These are phyloP conservation scores for Lepus oiostolus DNA, from an alignment of 2,797 vertebrate genomes.

Conservation along the genomic window DNA sequence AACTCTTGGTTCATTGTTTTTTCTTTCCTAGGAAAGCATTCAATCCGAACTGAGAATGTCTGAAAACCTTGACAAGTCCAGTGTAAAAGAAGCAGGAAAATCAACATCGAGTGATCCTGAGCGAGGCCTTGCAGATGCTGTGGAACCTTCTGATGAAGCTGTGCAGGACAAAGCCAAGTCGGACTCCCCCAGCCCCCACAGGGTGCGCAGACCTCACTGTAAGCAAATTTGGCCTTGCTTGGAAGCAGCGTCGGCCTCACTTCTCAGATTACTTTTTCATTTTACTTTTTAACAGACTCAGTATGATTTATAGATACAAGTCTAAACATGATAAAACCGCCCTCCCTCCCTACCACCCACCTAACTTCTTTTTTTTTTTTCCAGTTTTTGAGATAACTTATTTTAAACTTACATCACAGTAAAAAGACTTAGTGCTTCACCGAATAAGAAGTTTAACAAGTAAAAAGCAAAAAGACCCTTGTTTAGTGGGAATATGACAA, in stretches of 20 bases:
- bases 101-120: slow-evolving; percentile 83
- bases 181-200: slow-evolving; percentile 88
- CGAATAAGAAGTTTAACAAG: too few relatives aligned
- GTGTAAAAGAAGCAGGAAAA: slow-evolving; percentile 86
- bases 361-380: neutral
- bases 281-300: too few relatives aligned
- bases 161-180: slow-evolving; percentile 88
- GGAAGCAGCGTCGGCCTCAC: neutral
- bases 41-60: slow-evolving; percentile 90
- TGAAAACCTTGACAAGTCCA: slow-evolving; percentile 90
- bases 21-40: slow-evolving; percentile 72
- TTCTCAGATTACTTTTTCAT: too few relatives aligned
- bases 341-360: too few relatives aligned
- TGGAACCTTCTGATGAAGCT: slow-evolving; percentile 87
- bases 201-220: slow-evolving; percentile 90
- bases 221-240: slow-evolving; percentile 82
- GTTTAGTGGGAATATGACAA: too few relatives aligned
- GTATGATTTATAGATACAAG: too few relatives aligned
- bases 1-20: slow-evolving; percentile 65
- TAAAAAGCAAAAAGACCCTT: too few relatives aligned
- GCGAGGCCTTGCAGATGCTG: slow-evolving; percentile 82
- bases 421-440: too few relatives aligned
- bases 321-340: too few relatives aligned
- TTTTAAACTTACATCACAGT: neutral
- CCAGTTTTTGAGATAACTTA: neutral